Evolutionary conservation across 2,113 vertebrate genomes (phyloP).

Genomic region (Prionailurus viverrinus): DNA sequence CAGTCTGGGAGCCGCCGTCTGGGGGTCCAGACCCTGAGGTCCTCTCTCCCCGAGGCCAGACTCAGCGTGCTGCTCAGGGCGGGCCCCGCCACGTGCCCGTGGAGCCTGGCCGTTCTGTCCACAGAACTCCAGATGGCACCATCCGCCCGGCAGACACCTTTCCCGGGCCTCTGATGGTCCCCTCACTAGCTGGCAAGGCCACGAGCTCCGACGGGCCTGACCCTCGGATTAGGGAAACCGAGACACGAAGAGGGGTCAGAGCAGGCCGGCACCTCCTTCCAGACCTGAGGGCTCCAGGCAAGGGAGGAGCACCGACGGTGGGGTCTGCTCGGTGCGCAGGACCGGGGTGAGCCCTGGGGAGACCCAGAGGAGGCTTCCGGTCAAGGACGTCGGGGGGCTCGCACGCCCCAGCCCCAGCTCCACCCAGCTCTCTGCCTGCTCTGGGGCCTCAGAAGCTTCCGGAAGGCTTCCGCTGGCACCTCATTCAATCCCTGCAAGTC

Average conservation of each 20-base stretch:
- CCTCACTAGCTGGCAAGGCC: neutral
- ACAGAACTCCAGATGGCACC: neutral
- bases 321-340: neutral
- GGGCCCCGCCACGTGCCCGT: fast-evolving
- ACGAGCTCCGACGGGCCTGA: fast-evolving
- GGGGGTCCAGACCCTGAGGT: fast-evolving
- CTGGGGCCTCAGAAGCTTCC: neutral
- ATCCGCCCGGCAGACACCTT: neutral
- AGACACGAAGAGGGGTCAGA: neutral
- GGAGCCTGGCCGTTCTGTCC: neutral
- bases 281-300: neutral
- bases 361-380: neutral
- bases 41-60: fast-evolving
- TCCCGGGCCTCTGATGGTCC: fast-evolving
- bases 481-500: too few species aligned
- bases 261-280: fast-evolving
- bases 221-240: neutral
- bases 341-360: neutral
- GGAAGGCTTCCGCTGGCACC: neutral
- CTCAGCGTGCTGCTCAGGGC: fast-evolving
- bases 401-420: neutral
- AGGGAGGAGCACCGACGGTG: fast-evolving
- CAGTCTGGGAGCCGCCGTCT: fast-evolving
- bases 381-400: neutral
- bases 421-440: neutral